Evolutionary conservation across 2,797 vertebrate species (phyloP), one percentile per base, ranked within the genome.

Genomic region (Enteromius afrohamiltoni): DNA sequence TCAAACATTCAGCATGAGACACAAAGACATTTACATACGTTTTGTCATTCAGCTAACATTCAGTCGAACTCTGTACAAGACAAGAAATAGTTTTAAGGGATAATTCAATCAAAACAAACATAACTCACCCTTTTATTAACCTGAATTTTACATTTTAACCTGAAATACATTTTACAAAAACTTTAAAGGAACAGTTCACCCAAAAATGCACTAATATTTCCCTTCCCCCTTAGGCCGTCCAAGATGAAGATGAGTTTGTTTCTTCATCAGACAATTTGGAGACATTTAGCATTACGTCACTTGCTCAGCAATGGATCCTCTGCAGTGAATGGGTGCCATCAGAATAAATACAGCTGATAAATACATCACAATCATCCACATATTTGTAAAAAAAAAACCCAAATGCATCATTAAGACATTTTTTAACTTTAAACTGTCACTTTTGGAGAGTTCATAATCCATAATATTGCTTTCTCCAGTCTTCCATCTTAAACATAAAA

Each of bases 1-100:
- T 83, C 42, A 62, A 73, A 84, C 47, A 45, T 58, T 14, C 37
- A 71, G 29, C 11, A 26, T n/a, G 31, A 69, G 58, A 17, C 23
- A 23, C 55, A 23, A 58, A 55, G 29, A 65, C 6, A 51, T 49
- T 58, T 42, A 49, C 37, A 77, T 68, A 49, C 75, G 78, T 40
- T 21, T 37, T 58, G 78, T 78, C 29, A 53, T 65, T 62, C 21
- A 49, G 3, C 14, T 26, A 37, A 53, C 81, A 77, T 60, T 62
- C 11, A 55, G 49, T 40, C 31, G 0, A 55, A 58, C 31, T 58
- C 51, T 37, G 21, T 37, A 75, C 5, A 53, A 53, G 71, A 19
- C 71, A 74, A 74, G 9, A 74, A 3, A 53, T 14, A 1, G 29
- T 31, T 21, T 29, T 74, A 53, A 53, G 19, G 29, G 9, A 75